Percentiles rank a stretch among this genome's conserved stretches.
phyloP scores from a whole-genome alignment of 2,113 vertebrate genomes.

The Pogonocichla stellata region DNA sequence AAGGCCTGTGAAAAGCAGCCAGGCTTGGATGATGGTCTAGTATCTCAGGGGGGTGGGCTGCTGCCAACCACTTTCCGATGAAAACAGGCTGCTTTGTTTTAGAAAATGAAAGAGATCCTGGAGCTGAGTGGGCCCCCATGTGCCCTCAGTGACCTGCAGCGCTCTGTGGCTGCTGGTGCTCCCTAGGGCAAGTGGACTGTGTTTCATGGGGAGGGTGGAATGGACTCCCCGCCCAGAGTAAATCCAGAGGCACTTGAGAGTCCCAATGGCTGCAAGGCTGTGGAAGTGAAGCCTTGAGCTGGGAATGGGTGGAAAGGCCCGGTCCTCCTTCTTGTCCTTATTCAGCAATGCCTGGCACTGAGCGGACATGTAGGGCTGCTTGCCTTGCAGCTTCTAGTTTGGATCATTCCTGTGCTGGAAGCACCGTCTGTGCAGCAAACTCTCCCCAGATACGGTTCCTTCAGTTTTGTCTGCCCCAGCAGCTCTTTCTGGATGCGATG shows the following conservation, averaged over 20 bases:
- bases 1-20: conserved; percentile 1
- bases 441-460: not conserved
- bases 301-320: fast-evolving
- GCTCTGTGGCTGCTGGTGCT: not conserved
- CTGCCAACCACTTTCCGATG: not conserved
- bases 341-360: not conserved
- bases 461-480: not conserved
- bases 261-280: not conserved
- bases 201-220: not conserved
- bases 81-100: conserved; percentile 47
- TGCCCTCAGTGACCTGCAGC: not conserved
- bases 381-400: not conserved
- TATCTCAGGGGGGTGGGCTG: not conserved
- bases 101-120: conserved; percentile 3
- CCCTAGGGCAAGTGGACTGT: not conserved
- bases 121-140: not conserved
- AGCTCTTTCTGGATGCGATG: fast-evolving
- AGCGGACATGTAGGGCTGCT: not conserved
- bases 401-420: not conserved
- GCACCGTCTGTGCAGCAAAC: not conserved
- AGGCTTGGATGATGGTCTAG: conserved; percentile 13
- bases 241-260: not conserved
- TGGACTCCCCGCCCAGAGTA: not conserved
- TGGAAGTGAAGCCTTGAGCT: not conserved
- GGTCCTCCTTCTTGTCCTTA: not conserved